A percentile compares a stretch with the other conserved stretches of the same genome.
Evolutionary conservation across 2,797 vertebrate species (phyloP).

Genomic region (Pyrrhura leucotis): DNA sequence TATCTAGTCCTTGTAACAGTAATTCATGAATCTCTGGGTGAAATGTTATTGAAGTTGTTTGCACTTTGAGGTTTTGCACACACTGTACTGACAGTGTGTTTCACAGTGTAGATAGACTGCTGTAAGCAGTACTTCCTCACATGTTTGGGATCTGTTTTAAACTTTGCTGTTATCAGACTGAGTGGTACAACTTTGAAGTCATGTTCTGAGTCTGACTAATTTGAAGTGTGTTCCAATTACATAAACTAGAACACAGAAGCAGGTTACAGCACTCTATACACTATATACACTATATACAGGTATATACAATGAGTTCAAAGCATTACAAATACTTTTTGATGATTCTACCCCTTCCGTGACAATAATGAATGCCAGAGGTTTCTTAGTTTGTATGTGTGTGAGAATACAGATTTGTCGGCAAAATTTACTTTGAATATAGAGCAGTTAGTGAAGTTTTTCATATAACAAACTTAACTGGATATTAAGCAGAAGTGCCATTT

Average conservation of each 20-base stretch:
- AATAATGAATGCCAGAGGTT: background rate
- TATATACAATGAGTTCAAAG: background rate
- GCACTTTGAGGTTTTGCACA: background rate
- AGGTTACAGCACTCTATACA: background rate
- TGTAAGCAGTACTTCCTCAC: background rate
- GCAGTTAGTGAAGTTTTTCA: background rate
- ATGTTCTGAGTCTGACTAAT: background rate
- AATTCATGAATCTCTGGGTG: background rate
- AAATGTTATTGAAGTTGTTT: background rate
- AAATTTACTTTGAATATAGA: background rate
- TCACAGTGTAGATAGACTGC: background rate
- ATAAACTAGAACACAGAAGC: background rate
- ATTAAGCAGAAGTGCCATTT: background rate
- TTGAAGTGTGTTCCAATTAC: background rate
- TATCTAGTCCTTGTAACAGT: background rate
- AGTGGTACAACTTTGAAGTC: background rate
- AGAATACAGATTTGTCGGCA: background rate
- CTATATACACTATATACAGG: too few species aligned
- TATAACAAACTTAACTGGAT: background rate
- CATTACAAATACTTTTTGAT: background rate
- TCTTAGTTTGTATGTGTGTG: background rate
- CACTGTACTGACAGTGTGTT: background rate
- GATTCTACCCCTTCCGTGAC: background rate
- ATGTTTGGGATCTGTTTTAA: background rate
- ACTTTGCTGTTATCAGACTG: background rate